Conservation (phyloP, 2,888 invertebrate genomes). For the Stenodema calcarata region DNA sequence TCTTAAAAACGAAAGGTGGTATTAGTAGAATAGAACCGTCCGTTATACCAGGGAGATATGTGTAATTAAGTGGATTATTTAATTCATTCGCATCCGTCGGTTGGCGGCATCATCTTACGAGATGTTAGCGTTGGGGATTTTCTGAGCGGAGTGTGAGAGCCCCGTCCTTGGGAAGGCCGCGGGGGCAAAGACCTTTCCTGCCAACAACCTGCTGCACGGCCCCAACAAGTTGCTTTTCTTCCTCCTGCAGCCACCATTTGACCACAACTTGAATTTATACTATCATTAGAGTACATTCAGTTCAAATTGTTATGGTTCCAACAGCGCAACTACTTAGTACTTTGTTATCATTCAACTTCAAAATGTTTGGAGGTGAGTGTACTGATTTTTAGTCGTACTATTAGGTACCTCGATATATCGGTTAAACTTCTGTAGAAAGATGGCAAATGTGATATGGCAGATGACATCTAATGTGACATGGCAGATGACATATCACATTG, state of each 20-base stretch:
- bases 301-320: too few species aligned
- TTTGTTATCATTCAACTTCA: too few species aligned
- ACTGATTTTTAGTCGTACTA: too few species aligned
- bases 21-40: background rate
- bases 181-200: conserved; percentile 4
- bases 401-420: too few species aligned
- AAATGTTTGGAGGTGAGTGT: too few species aligned
- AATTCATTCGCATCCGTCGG: background rate
- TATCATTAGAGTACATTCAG: background rate
- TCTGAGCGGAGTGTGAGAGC: background rate
- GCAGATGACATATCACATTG: too few species aligned
- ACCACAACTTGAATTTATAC: background rate
- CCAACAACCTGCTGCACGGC: conserved; percentile 11
- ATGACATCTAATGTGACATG: too few species aligned
- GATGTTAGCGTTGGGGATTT: background rate
- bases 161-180: conserved; percentile 16
- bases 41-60: background rate
- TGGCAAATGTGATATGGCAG: too few species aligned
- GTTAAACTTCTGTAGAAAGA: too few species aligned
- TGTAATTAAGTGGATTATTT: background rate
- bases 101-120: background rate
- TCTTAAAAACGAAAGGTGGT: background rate
- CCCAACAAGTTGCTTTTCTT: background rate
- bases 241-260: background rate
- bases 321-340: too few species aligned